Conservation (phyloP, 2,797 vertebrate species). For the Propithecus deckenii region DNA sequence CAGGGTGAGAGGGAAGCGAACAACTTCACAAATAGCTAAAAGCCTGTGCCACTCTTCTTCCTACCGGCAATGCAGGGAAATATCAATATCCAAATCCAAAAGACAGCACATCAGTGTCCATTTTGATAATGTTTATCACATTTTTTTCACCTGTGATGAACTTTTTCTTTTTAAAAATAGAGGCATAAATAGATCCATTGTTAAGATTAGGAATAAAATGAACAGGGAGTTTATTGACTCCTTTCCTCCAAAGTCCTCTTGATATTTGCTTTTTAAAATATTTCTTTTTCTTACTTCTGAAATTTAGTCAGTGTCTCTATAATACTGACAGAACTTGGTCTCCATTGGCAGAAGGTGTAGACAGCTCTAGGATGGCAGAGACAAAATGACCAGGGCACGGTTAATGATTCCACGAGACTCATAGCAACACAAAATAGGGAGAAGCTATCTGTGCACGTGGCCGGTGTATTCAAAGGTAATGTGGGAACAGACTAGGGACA, state of each 20-base stretch:
- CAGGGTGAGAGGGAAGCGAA: not conserved
- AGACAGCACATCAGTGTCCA: not conserved
- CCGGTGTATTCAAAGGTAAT: not conserved
- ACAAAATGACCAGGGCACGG: not conserved
- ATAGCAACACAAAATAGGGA: not conserved
- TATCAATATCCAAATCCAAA: not conserved
- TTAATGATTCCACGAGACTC: not conserved
- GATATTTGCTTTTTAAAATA: not conserved
- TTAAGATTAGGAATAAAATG: not conserved
- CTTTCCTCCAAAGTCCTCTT: not conserved
- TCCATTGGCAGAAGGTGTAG: not conserved
- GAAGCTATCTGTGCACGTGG: accelerated
- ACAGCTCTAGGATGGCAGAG: not conserved
- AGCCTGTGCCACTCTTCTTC: not conserved
- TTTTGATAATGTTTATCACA: not conserved
- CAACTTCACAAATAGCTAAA: not conserved
- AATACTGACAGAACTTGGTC: not conserved
- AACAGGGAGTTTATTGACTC: not conserved
- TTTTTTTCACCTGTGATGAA: not conserved
- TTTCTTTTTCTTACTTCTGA: not conserved
- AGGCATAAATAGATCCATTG: not conserved
- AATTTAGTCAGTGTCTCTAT: not conserved
- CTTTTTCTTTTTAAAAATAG: not conserved
- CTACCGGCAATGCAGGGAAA: not conserved
- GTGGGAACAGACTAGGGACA: not conserved